Evolutionary conservation across 2,113 vertebrate species (phyloP).

Genomic region (Barbus barbus): DNA sequence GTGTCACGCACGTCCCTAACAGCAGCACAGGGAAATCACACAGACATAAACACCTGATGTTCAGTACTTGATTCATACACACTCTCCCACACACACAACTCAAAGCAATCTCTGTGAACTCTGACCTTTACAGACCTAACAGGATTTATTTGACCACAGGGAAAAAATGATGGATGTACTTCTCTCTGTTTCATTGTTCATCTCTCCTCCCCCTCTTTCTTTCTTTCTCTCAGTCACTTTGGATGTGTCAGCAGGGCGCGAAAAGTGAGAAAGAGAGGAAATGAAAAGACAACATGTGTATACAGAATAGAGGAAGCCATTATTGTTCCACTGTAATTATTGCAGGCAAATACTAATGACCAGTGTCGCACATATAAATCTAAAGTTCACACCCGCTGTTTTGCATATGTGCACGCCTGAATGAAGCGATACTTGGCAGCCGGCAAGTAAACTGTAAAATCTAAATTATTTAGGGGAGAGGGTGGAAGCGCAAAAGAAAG

Average conservation of each 20-base stretch:
- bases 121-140: slow-evolving; percentile 14
- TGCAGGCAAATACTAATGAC: slow-evolving; percentile 17
- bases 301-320: background rate
- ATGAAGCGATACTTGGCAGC: background rate
- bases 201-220: too few species aligned
- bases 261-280: slow-evolving; percentile 4
- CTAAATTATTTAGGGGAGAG: slow-evolving; percentile 72
- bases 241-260: slow-evolving; percentile 7
- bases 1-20: slow-evolving; percentile 2
- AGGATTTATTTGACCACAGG: slow-evolving; percentile 25
- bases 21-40: slow-evolving; percentile 27
- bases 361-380: slow-evolving; percentile 18
- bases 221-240: background rate
- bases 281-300: background rate
- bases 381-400: slow-evolving; percentile 23
- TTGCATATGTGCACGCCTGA: slow-evolving; percentile 21
- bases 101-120: slow-evolving; percentile 12
- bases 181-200: slow-evolving; percentile 1
- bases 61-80: background rate
- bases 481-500: slow-evolving; percentile 19
- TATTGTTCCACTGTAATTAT: background rate
- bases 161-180: slow-evolving; percentile 15
- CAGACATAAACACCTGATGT: background rate
- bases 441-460: slow-evolving; percentile 69
- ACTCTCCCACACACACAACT: background rate